Evolutionary conservation across 2,113 vertebrate genomes (phyloP).

Genomic region (Spea multiplicata): DNA sequence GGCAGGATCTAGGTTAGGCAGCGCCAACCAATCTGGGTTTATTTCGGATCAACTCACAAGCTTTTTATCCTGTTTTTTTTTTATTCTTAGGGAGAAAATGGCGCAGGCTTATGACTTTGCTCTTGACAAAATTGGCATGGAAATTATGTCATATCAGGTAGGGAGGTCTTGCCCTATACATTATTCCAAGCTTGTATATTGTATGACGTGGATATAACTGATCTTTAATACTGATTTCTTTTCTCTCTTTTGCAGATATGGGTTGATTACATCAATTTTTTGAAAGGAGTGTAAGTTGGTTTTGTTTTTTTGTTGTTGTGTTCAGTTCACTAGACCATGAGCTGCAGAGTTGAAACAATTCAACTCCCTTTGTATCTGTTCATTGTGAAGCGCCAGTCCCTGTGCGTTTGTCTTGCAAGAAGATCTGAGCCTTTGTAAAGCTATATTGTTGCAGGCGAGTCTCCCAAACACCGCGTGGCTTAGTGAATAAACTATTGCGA

Average conservation of each 20-base stretch:
- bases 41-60: too few relatives aligned
- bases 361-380: too few relatives aligned
- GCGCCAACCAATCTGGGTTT: not conserved
- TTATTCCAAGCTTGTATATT: not conserved
- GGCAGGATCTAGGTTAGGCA: too few relatives aligned
- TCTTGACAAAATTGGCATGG: slow-evolving; percentile 99
- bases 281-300: slow-evolving; percentile 96
- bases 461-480: too few relatives aligned
- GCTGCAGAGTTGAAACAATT: too few relatives aligned
- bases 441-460: too few relatives aligned
- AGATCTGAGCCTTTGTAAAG: too few relatives aligned
- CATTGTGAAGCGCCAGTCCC: too few relatives aligned
- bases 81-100: slow-evolving; percentile 91
- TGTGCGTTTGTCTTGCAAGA: too few relatives aligned
- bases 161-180: not conserved
- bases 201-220: not conserved
- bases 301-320: slow-evolving; percentile 27
- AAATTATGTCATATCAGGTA: slow-evolving; percentile 99
- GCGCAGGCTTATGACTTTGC: slow-evolving; percentile 99
- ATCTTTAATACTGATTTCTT: slow-evolving; percentile 50
- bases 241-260: slow-evolving; percentile 87
- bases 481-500: too few relatives aligned
- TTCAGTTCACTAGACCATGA: too few relatives aligned
- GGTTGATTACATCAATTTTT: slow-evolving; percentile 99
- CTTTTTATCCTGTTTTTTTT: slow-evolving; percentile 45